phyloP scores from a whole-genome alignment of 2,888 invertebrate species.

The Xanthia icteritia region DNA sequence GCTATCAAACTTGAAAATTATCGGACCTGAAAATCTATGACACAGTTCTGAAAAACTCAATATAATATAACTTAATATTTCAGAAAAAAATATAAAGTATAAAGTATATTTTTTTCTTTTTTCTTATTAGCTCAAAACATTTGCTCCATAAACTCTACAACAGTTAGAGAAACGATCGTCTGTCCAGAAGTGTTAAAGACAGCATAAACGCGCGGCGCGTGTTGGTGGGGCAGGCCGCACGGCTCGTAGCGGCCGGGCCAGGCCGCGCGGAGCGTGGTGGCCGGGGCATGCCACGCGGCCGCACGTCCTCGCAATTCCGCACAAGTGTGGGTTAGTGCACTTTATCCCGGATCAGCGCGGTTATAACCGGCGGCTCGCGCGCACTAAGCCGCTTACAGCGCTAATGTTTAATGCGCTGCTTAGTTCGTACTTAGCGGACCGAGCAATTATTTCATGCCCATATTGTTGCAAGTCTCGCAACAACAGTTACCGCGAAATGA shows the following conservation, averaged over 20 bases:
- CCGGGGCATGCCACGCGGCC: background rate
- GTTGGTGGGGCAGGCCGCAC: background rate
- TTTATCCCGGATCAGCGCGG: conserved; percentile 57
- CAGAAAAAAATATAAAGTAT: too few species aligned
- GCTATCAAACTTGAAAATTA: too few species aligned
- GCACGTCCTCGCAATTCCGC: conserved; percentile 6
- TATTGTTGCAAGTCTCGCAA: conserved; percentile 23
- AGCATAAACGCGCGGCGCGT: background rate
- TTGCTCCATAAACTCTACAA: background rate
- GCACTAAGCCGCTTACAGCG: conserved; percentile 69
- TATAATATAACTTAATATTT: background rate
- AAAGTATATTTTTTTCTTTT: too few species aligned
- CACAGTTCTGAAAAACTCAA: too few species aligned
- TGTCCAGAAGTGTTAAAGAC: background rate
- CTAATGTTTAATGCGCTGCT: conserved; percentile 69
- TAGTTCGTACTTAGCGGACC: conserved; percentile 62
- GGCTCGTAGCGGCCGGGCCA: too few species aligned
- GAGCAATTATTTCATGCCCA: conserved; percentile 25
- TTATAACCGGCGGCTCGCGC: conserved; percentile 34
- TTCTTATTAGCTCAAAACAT: background rate
- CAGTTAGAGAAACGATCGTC: background rate
- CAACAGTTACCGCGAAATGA: conserved; percentile 26
- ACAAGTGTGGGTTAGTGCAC: conserved; percentile 57
- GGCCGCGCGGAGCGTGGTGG: too few species aligned
- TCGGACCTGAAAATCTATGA: background rate